These are phyloP conservation scores for Ceratina calcarata DNA, from an alignment of 1,140 invertebrate species.

Conservation along the genomic window DNA sequence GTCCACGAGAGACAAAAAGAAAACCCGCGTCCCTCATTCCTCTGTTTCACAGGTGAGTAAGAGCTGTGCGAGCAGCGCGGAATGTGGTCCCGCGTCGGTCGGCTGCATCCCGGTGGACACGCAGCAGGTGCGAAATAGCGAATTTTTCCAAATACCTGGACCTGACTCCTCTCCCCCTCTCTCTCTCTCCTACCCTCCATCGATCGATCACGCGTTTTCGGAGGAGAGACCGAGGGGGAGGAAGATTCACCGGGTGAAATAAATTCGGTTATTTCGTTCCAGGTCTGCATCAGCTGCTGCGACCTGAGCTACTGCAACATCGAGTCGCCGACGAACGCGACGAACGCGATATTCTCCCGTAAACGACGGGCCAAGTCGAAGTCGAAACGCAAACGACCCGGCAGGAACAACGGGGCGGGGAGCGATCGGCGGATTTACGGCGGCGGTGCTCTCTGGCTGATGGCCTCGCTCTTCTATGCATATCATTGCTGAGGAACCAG, in stretches of 20 bases:
- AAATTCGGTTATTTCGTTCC: slow-evolving; percentile 78
- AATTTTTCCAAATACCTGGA: slow-evolving; percentile 68
- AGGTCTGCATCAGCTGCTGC: slow-evolving; percentile 86
- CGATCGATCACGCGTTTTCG: background rate
- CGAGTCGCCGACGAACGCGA: slow-evolving; percentile 83
- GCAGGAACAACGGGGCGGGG: slow-evolving; percentile 69
- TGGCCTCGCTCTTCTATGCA: slow-evolving; percentile 74
- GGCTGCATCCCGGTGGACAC: slow-evolving; percentile 84
- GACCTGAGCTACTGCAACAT: slow-evolving; percentile 85
- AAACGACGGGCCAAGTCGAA: slow-evolving; percentile 76
- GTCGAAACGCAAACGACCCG: slow-evolving; percentile 72
- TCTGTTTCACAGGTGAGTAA: slow-evolving; percentile 81
- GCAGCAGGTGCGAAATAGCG: slow-evolving; percentile 82
- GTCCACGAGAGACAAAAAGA: background rate
- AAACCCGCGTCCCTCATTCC: slow-evolving; percentile 20
- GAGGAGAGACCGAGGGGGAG: background rate
- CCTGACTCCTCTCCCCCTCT: slow-evolving; percentile 3
- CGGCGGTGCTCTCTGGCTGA: slow-evolving; percentile 64
- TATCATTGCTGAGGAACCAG: slow-evolving; percentile 75
- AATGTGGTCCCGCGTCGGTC: slow-evolving; percentile 83
- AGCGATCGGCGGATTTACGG: slow-evolving; percentile 57
- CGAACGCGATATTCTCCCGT: slow-evolving; percentile 80
- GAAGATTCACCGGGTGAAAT: slow-evolving; percentile 59
- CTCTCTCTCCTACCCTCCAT: too few relatives aligned
- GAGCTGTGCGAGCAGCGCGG: slow-evolving; percentile 83